Base-by-base conservation (phyloP, 2,888 invertebrate genomes). In the Stegophylla sp. region DNA sequence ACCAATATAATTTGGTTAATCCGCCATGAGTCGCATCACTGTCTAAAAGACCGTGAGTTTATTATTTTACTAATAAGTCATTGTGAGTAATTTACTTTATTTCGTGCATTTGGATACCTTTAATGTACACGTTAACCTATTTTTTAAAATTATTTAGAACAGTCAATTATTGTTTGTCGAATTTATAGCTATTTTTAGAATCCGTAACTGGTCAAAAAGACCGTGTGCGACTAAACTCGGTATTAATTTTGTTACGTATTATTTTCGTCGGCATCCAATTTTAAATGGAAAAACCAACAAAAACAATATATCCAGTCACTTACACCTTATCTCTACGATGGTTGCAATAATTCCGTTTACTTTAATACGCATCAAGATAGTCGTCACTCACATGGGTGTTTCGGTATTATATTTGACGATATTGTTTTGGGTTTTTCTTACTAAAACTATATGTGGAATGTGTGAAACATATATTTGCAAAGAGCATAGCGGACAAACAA, bases 241-340 rank as follows among this genome's bases (percentile, higher is more conserved):
- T 51, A 69, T 69, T 13, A 69, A 26, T 61, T n/a, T n/a, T n/a
- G n/a, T n/a, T n/a, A n/a, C n/a, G n/a, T n/a, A n/a, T n/a, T n/a
- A n/a, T n/a, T n/a, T 61, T 61, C 3, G 43, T 66, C 43, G 26
- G 45, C 66, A n/a, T 48, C 2, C 45, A 45, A 45, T 67, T 67
- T 67, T 48, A 67, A 67, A 67, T 67, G 45, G 45, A 48, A 45
- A 67, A 67, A 67, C 67, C 67, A 48, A 67, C 48, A 28, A 48
- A 26, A 23, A 67, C 45, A 45, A 63, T 63, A 12, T 63, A 63
- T 63, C 41, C 3, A 34, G 34, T 63, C 61, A 63, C 34, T 63
- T n/a, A n/a, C n/a, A n/a, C n/a, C n/a, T n/a, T n/a, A n/a, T n/a
- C n/a, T n/a, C n/a, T n/a, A n/a, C n/a, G n/a, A n/a, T n/a, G n/a